Percentiles rank a stretch among this genome's conserved stretches.
These are phyloP conservation scores for Dascillus cervinus DNA, from an alignment of 2,888 invertebrate genomes.

Conservation along the genomic window DNA sequence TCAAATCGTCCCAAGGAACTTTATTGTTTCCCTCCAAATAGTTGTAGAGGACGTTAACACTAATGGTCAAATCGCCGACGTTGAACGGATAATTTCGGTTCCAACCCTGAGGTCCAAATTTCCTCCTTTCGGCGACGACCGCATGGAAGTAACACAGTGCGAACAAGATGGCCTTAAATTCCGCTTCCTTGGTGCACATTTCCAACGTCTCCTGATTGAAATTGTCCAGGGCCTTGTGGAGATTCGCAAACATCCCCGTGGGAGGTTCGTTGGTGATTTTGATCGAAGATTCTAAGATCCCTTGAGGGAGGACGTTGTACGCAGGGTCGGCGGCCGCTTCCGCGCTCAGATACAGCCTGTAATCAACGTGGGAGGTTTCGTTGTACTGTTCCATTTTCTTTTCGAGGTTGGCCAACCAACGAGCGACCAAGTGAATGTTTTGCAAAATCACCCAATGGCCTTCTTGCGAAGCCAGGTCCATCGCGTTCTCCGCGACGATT, in stretches of 20 bases:
- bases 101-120: constrained; percentile 94
- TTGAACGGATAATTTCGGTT: constrained; percentile 74
- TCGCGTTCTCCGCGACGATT: constrained; percentile 80
- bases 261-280: constrained; percentile 96
- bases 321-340: constrained; percentile 70
- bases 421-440: constrained; percentile 86
- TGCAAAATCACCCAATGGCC: constrained; percentile 94
- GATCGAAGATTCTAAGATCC: constrained; percentile 85
- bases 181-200: constrained; percentile 86
- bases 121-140: constrained; percentile 83
- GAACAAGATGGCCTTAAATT: constrained; percentile 86
- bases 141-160: constrained; percentile 92
- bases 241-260: constrained; percentile 88
- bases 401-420: constrained; percentile 81
- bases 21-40: constrained; percentile 82
- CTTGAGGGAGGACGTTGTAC: constrained; percentile 66
- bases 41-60: constrained; percentile 83
- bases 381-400: constrained; percentile 83
- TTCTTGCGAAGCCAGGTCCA: constrained; percentile 63
- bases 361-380: constrained; percentile 56
- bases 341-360: constrained; percentile 76
- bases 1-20: constrained; percentile 90
- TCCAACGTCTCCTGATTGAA: constrained; percentile 89
- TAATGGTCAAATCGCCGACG: constrained; percentile 84
- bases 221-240: constrained; percentile 87